Evolutionary conservation across 2,888 invertebrate species (phyloP).

Genomic region (Xestia c-nigrum): DNA sequence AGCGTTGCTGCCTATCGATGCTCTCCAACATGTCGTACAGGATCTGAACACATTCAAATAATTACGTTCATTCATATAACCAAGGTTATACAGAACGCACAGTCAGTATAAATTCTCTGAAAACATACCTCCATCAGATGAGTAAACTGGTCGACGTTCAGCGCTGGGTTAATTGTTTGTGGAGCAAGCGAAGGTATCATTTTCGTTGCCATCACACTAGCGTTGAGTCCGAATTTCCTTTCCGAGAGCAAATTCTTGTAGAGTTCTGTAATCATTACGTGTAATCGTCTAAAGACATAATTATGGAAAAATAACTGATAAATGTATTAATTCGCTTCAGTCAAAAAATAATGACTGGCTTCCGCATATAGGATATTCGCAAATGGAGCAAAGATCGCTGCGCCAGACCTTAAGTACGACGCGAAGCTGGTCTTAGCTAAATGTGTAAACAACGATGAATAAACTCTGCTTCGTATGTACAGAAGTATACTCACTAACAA

Average conservation of each 20-base stretch:
- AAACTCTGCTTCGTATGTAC: slow-evolving; percentile 11
- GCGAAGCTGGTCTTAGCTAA: slow-evolving; percentile 10
- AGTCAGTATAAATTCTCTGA: background rate
- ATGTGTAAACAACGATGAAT: background rate
- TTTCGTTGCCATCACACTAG: slow-evolving; percentile 97
- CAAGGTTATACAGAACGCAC: background rate
- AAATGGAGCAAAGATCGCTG: slow-evolving; percentile 46
- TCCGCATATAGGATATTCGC: slow-evolving; percentile 51
- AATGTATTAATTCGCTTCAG: slow-evolving; percentile 48
- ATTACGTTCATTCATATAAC: slow-evolving; percentile 18
- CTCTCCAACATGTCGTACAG: slow-evolving; percentile 98
- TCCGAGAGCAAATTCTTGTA: slow-evolving; percentile 97
- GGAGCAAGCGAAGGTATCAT: slow-evolving; percentile 98
- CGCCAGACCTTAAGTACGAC: slow-evolving; percentile 4
- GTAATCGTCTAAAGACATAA: slow-evolving; percentile 41
- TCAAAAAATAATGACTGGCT: slow-evolving; percentile 8
- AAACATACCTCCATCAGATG: slow-evolving; percentile 82
- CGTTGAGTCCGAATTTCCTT: slow-evolving; percentile 96
- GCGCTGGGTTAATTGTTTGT: slow-evolving; percentile 95
- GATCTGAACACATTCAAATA: slow-evolving; percentile 86
- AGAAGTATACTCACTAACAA: slow-evolving; percentile 95
- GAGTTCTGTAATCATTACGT: slow-evolving; percentile 92
- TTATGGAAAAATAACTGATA: slow-evolving; percentile 1
- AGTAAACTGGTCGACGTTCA: slow-evolving; percentile 83
- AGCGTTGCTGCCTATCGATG: slow-evolving; percentile 96